Base-by-base conservation (phyloP, 2,888 invertebrate genomes). In the Hofmannophila pseudospretella region DNA sequence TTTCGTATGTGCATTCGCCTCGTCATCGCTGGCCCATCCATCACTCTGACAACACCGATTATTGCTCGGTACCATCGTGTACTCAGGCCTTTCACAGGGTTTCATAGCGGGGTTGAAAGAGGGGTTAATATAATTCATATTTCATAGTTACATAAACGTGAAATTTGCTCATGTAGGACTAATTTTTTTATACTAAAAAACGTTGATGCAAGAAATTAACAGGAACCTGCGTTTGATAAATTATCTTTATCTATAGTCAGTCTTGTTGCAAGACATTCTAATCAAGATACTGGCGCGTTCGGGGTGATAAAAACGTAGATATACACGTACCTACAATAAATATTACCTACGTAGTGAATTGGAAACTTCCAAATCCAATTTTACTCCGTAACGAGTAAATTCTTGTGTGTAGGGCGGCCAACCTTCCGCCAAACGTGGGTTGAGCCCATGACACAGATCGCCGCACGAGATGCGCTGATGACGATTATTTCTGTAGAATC, bases 381-480 rank as follows among this genome's bases (percentile, higher is more conserved):
- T n/a, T n/a, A n/a, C n/a, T n/a, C n/a, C n/a, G n/a, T n/a, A n/a
- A 16, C 16, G 5, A 16, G 5, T 16, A 16, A 11, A 27, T 11
- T 7, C 11, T 11, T 2, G 61, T 54, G 65, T 57, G 52, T 60
- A 74, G 76, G 73, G 71, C 72, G 64, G 69, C 36, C 67, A 82
- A 77, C 85, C 85, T 85, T 84, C 73, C 67, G 63, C 31, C 53
- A 64, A 53, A 74, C 78, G 85, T 84, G 77, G 84, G 84, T 62
- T 44, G 79, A 27, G 27, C 79, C 85, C 85, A 74, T 86, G 85
- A 86, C 85, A 85, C 77, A 84, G 71, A 76, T 84, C 63, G 64
- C n/a, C n/a, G n/a, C n/a, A n/a, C 64, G 65, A 71, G 75, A 73
- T 75, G 68, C 61, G 63, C 73, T 62, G 58, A 54, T 58, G 54